Evolutionary conservation across 2,113 vertebrate genomes (phyloP).

Genomic region (Tychaedon coryphoeus): DNA sequence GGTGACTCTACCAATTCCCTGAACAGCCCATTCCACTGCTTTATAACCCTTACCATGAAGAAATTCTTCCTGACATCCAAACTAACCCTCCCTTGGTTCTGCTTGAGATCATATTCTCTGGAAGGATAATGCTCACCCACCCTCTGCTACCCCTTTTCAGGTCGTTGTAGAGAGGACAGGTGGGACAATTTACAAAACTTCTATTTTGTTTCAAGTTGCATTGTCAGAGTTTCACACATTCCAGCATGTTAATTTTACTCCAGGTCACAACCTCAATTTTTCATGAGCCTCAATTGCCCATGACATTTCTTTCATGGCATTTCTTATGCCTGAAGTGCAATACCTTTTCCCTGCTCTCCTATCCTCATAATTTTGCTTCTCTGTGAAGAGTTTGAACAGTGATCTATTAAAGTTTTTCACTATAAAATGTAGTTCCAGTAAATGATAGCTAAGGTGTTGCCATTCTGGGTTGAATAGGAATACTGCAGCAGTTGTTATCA

Average conservation of each 20-base stretch:
- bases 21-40: not conserved
- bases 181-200: not conserved
- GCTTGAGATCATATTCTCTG: not conserved
- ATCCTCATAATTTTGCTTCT: not conserved
- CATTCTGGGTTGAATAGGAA: not conserved
- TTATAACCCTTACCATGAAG: not conserved
- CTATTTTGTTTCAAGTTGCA: not conserved
- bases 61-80: not conserved
- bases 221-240: not conserved
- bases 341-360: not conserved
- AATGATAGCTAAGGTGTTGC: not conserved
- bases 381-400: not conserved
- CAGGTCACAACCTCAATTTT: not conserved
- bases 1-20: not conserved
- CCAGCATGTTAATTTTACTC: not conserved
- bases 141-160: not conserved
- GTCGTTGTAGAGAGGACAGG: not conserved
- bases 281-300: not conserved
- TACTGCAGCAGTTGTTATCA: not conserved
- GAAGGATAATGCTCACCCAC: not conserved
- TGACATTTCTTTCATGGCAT: not conserved
- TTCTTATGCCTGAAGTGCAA: not conserved
- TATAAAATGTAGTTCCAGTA: not conserved
- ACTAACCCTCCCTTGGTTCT: not conserved
- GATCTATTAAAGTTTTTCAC: not conserved